Evolutionary conservation across 2,888 invertebrate species (phyloP), one percentile per base, ranked within the genome.

Genomic region (Tupiocoris notatus): DNA sequence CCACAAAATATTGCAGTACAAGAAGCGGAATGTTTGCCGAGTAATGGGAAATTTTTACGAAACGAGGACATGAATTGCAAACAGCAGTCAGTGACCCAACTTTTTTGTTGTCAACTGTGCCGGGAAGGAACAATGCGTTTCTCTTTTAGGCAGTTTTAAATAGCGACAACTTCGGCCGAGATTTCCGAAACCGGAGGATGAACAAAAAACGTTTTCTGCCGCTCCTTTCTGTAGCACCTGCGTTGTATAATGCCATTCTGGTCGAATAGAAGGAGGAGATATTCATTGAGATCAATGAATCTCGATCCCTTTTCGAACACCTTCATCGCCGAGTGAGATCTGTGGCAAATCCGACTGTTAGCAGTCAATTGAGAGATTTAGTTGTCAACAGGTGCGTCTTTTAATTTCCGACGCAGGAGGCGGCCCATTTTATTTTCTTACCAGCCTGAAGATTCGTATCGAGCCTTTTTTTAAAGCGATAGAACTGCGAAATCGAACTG

Each of bases 361-460:
- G 12, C 39, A 12, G 3, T 18, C 59, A 59, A 3, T 59, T 17
- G 3, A 59, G 59, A 2, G 59, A 59, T 59, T 59, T 17, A 59
- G 59, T 59, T 59, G 59, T 59, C 59, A n/a, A 59, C 59, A 59
- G 59, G 59, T 59, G 59, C 59, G 59, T n/a, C 59, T 59, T 39
- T 39, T 39, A 39, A 39, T 39, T 39, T 39, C 12, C 39, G 12
- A 12, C 39, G 12, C 12, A n/a, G n/a, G n/a, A n/a, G n/a, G n/a
- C 39, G 39, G 39, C 12, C 12, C 39, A 12, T 39, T 39, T 39
- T 39, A 7, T 39, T 12, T 7, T 39, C 39, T n/a, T n/a, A n/a
- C 54, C 54, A 54, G 54, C 16, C 16, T 7, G 59, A 17, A n/a
- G 59, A 59, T 59, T 59, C 18, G 59, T 59, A 59, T 59, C 59